These are phyloP conservation scores for Neoascia interrupta DNA, from an alignment of 2,888 invertebrate genomes.

Conservation along the genomic window DNA sequence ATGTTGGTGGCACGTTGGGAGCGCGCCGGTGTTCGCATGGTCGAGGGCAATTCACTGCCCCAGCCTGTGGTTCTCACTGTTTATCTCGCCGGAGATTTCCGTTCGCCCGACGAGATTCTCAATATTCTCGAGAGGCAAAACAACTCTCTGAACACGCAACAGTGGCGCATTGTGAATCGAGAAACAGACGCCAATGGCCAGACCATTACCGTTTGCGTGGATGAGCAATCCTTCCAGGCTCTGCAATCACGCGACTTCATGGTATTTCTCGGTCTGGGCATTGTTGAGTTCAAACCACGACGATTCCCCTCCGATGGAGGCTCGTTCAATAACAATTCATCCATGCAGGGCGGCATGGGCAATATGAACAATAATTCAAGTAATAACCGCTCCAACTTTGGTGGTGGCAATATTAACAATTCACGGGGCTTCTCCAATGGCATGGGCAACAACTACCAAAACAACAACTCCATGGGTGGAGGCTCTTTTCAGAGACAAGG, in stretches of 20 bases:
- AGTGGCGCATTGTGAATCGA: conserved; percentile 53
- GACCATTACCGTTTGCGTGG: conserved; percentile 53
- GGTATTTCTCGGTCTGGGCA: conserved; percentile 55
- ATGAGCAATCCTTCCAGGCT: conserved; percentile 58
- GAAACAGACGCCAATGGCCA: conserved; percentile 53
- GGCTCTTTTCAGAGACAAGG: conserved; percentile 26
- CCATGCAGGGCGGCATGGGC: background rate
- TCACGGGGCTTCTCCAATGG: conserved; percentile 19
- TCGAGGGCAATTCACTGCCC: conserved; percentile 48
- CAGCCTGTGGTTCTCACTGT: conserved; percentile 33
- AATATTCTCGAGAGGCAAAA: conserved; percentile 60
- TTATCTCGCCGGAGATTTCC: conserved; percentile 56
- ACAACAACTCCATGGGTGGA: conserved; percentile 33
- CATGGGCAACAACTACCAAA: conserved; percentile 19
- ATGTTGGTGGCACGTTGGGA: conserved; percentile 56
- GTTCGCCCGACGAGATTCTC: conserved; percentile 52
- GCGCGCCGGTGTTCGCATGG: conserved; percentile 54
- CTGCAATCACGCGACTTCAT: conserved; percentile 53
- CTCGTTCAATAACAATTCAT: conserved; percentile 6
- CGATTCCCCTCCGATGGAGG: conserved; percentile 11
- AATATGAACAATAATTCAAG: background rate
- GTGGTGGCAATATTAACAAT: conserved; percentile 9
- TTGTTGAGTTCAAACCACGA: conserved; percentile 44
- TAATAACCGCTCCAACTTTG: background rate
- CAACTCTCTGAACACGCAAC: conserved; percentile 17